These are phyloP conservation scores for Myotis planiceps DNA, from an alignment of 2,797 vertebrate genomes.

Conservation along the genomic window DNA sequence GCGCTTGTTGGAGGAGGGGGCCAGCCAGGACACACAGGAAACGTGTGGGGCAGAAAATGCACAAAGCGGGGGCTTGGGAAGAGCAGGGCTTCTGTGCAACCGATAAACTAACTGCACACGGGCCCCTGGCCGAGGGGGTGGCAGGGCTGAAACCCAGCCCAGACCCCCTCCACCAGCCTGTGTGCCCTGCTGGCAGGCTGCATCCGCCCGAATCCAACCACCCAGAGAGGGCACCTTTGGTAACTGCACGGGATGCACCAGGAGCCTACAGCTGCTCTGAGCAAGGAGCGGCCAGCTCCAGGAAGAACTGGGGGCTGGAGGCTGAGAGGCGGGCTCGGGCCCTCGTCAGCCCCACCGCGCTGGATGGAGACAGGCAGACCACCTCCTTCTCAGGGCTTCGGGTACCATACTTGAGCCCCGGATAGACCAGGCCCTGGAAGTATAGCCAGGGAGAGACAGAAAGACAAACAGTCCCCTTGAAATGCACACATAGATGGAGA, in stretches of 20 bases:
- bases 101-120: neutral
- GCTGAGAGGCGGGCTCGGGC: neutral
- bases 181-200: neutral
- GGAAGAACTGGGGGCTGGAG: neutral
- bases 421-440: neutral
- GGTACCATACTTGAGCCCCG: neutral
- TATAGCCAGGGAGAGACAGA: neutral
- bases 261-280: neutral
- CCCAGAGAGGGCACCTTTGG: neutral
- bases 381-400: neutral
- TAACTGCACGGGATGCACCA: neutral
- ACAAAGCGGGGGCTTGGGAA: neutral
- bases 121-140: fast-evolving
- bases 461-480: neutral
- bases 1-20: conserved; percentile 1
- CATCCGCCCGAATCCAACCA: neutral
- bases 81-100: neutral
- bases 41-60: neutral
- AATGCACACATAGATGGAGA: neutral
- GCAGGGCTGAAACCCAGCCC: neutral
- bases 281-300: neutral
- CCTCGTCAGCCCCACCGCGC: neutral
- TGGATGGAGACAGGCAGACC: neutral
- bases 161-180: neutral
- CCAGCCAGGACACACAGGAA: neutral